Conservation (phyloP, 2,797 vertebrate genomes). For the Hemibagrus guttatus region DNA sequence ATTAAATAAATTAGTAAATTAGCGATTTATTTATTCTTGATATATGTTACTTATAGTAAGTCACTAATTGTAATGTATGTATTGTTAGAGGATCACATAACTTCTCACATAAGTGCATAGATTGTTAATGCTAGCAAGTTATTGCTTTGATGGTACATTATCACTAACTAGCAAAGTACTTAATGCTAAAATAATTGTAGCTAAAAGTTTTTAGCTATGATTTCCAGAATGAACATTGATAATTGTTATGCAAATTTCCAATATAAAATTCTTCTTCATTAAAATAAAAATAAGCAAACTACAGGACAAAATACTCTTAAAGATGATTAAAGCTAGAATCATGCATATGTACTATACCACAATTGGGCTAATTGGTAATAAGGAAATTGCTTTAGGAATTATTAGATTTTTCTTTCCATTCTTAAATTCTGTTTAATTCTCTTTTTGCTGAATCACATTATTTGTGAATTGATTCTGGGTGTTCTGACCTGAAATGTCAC, state of each 20-base stretch:
- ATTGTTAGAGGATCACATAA: no score
- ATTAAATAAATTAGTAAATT: no score
- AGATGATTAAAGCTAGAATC: not conserved
- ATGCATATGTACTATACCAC: not conserved
- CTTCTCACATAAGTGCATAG: not conserved
- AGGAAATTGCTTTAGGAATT: not conserved
- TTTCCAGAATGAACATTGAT: not conserved
- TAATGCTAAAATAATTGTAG: not conserved
- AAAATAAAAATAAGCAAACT: not conserved
- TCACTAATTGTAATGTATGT: no score
- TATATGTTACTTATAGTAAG: no score
- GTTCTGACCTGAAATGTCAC: conserved; percentile 3
- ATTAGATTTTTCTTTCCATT: not conserved
- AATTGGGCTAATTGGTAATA: not conserved
- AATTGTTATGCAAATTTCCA: not conserved
- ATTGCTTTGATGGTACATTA: not conserved
- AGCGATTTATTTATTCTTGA: no score
- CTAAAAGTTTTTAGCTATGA: not conserved
- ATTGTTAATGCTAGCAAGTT: not conserved
- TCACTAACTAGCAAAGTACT: not conserved
- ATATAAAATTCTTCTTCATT: not conserved
- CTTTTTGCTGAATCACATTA: not conserved
- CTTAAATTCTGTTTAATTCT: not conserved
- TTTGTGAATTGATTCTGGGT: not conserved
- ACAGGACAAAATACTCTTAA: not conserved